Conservation (phyloP, 2,797 vertebrate genomes). For the Prunella strophiata region DNA sequence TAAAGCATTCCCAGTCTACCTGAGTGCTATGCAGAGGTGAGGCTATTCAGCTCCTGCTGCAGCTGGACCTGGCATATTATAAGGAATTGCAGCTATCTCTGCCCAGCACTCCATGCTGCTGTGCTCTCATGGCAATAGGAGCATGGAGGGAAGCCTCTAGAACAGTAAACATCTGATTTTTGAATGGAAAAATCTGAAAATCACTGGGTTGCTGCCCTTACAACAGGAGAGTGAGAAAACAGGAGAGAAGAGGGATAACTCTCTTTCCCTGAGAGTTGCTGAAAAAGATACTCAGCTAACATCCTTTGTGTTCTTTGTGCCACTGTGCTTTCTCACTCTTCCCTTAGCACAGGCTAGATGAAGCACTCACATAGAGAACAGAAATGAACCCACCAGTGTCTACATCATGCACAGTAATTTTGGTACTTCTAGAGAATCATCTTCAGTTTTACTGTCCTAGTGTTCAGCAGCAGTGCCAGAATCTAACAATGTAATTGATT, state of each 20-base stretch:
- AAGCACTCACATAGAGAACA: not conserved
- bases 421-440: not conserved
- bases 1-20: not conserved
- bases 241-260: not conserved
- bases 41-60: not conserved
- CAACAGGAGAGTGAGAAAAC: not conserved
- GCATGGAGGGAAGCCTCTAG: not conserved
- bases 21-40: not conserved
- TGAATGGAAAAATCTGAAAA: not conserved
- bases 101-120: not conserved
- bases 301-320: conserved; percentile 24
- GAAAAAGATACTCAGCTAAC: not conserved
- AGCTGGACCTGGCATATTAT: not conserved
- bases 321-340: not conserved
- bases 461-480: not conserved
- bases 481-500: not conserved
- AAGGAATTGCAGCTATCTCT: not conserved
- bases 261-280: not conserved
- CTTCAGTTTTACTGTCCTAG: not conserved
- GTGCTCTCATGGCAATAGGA: not conserved
- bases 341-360: not conserved
- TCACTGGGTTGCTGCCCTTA: not conserved
- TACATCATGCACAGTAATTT: not conserved
- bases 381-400: not conserved
- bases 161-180: not conserved